Evolutionary conservation across 1,140 invertebrate genomes (phyloP).

Genomic region (Laodelphax striatellus): DNA sequence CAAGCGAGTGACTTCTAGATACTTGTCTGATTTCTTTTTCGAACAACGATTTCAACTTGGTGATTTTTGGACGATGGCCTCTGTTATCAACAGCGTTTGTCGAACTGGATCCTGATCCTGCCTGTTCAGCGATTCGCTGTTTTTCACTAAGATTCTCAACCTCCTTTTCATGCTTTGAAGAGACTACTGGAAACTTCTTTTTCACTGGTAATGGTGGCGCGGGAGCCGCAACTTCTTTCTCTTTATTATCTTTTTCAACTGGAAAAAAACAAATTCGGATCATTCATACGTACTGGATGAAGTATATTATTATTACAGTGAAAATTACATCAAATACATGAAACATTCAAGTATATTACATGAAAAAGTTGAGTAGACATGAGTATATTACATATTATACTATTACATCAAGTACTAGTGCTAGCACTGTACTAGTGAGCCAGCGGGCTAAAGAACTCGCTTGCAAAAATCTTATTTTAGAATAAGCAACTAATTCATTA

Average conservation of each 20-base stretch:
- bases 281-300: slow-evolving; percentile 1
- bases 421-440: too few species aligned
- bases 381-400: too few species aligned
- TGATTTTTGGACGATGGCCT: slow-evolving; percentile 33
- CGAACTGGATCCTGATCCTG: slow-evolving; percentile 3
- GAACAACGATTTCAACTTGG: slow-evolving; percentile 37
- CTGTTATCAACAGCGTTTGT: slow-evolving; percentile 15
- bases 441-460: too few species aligned
- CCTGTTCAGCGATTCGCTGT: slow-evolving; percentile 16
- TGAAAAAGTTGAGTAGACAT: too few species aligned
- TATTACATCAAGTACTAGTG: too few species aligned
- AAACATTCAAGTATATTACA: too few species aligned
- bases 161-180: slow-evolving; percentile 30
- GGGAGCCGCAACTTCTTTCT: slow-evolving; percentile 21
- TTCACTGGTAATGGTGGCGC: slow-evolving; percentile 24
- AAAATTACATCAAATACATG: too few species aligned
- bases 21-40: slow-evolving; percentile 25
- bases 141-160: slow-evolving; percentile 29
- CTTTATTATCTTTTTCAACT: slow-evolving; percentile 26
- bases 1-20: slow-evolving; percentile 21
- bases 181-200: slow-evolving; percentile 16
- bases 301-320: too few species aligned
- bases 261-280: too few species aligned
- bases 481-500: too few species aligned
- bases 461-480: too few species aligned